Evolutionary conservation across 2,113 vertebrate genomes (phyloP).

Genomic region (Leptosomus discolor): DNA sequence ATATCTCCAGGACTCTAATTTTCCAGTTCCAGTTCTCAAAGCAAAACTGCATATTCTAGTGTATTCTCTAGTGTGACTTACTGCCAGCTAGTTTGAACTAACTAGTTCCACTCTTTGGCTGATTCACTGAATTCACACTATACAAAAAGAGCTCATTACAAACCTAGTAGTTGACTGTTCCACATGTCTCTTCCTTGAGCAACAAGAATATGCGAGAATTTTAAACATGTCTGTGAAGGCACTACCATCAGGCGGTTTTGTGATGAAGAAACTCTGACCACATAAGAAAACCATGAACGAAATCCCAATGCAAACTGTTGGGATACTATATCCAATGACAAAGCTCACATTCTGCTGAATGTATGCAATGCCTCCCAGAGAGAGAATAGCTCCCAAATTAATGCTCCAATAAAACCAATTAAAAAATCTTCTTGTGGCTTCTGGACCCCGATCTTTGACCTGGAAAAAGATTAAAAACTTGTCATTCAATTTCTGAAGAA

Average conservation of each 20-base stretch:
- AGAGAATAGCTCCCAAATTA: conserved; percentile 92
- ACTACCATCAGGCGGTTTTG: conserved; percentile 91
- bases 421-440: conserved; percentile 93
- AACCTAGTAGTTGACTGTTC: conserved; percentile 68
- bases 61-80: background rate
- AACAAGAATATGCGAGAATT: conserved; percentile 84
- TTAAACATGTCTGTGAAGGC: conserved; percentile 90
- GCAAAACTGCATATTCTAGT: background rate
- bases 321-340: conserved; percentile 84
- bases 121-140: background rate
- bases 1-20: background rate
- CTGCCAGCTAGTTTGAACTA: background rate
- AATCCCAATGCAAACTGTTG: conserved; percentile 84
- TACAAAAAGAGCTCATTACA: background rate
- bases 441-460: conserved; percentile 95
- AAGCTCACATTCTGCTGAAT: conserved; percentile 93
- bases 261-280: conserved; percentile 89
- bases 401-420: conserved; percentile 99
- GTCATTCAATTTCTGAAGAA: background rate
- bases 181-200: conserved; percentile 60
- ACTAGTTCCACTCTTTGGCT: background rate
- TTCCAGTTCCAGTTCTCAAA: background rate
- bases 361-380: conserved; percentile 90
- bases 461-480: conserved; percentile 46
- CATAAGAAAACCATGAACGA: conserved; percentile 89